phyloP scores from a whole-genome alignment of 2,113 vertebrate species.

The Corythaeola cristata region DNA sequence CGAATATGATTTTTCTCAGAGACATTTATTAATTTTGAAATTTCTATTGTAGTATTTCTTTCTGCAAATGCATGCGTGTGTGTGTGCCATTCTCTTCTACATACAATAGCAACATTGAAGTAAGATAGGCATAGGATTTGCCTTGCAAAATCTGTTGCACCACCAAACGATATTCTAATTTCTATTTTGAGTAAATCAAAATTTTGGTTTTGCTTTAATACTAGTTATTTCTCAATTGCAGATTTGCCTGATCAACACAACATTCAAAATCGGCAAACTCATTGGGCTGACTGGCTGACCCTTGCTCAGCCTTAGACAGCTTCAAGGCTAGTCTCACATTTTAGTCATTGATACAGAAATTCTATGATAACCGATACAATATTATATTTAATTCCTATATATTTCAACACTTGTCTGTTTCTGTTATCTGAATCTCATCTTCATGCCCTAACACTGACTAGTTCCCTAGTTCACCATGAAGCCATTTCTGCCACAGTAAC shows the following conservation, averaged over 20 bases:
- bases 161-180: background rate
- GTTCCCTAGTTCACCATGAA: no score
- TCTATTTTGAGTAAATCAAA: background rate
- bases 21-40: background rate
- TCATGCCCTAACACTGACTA: background rate
- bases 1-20: background rate
- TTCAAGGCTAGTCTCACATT: background rate
- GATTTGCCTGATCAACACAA: background rate
- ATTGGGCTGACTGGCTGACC: background rate
- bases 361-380: background rate
- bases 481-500: no score
- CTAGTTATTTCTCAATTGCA: background rate
- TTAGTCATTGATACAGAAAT: background rate
- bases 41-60: background rate
- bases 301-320: background rate
- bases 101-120: background rate
- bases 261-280: background rate
- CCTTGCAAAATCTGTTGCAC: background rate
- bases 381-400: background rate
- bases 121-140: background rate
- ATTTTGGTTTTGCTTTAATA: background rate
- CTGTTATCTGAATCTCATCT: background rate
- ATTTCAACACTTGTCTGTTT: background rate
- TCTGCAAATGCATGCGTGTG: background rate
- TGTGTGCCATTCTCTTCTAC: background rate